These are phyloP conservation scores for Lucilia sericata DNA, from an alignment of 1,140 invertebrate species.

Conservation along the genomic window DNA sequence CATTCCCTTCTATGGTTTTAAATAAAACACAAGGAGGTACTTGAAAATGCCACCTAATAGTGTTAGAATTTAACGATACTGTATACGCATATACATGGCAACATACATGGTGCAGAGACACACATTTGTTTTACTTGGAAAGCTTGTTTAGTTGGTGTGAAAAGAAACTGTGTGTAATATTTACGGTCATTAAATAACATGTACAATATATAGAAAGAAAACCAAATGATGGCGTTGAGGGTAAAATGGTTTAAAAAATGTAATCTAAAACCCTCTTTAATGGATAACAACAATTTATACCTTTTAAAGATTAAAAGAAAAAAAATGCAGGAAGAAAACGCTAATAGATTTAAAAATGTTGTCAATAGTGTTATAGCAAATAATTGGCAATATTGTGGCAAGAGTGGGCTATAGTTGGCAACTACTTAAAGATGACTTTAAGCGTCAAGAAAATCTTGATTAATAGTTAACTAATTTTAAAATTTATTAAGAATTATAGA, in stretches of 20 bases:
- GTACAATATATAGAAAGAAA: neutral
- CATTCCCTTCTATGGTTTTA: neutral
- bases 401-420: too few species aligned
- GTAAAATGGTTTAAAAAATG: neutral
- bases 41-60: conserved; percentile 3
- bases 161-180: conserved; percentile 13
- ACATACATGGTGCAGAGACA: neutral
- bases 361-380: too few species aligned
- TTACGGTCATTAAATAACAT: conserved; percentile 37
- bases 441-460: too few species aligned
- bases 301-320: too few species aligned
- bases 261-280: too few species aligned
- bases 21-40: neutral
- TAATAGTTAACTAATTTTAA: too few species aligned
- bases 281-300: too few species aligned
- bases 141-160: neutral
- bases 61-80: neutral
- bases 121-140: neutral
- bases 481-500: too few species aligned
- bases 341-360: too few species aligned
- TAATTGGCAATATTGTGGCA: too few species aligned
- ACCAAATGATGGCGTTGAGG: neutral
- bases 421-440: too few species aligned
- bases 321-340: too few species aligned
- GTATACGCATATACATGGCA: neutral